Base-by-base conservation (phyloP, 2,113 vertebrate genomes). In the Rhinolophus sinicus region DNA sequence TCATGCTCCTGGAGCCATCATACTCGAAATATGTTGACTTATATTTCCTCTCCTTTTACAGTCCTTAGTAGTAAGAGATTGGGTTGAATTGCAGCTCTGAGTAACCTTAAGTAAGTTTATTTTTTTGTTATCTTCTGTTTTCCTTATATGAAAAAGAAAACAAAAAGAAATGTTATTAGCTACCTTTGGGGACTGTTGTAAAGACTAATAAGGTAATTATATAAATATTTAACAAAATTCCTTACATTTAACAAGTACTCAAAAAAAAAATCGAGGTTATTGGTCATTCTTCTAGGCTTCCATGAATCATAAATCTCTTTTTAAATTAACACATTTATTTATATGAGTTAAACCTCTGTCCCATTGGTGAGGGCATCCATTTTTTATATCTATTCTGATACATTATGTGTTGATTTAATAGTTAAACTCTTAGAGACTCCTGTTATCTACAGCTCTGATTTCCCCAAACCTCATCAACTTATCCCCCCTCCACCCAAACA, bases 371-470 rank as follows among this genome's bases (percentile, higher is more conserved):
- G 14, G 28, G 26, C 78, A 86, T 83, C 70, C 30, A 52, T 65
- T 96, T 96, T 82, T 93, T 96, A 60, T 75, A 88, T 88, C 38
- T 97, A 58, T 70, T 93, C 78, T 86, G 35, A 64, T n/a, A 67
- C 12, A 84, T 40, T 73, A 18, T 81, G 15, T 92, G 52, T 67
- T 89, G 52, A 89, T 35, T 82, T 78, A 64, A 60, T 40, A 35
- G 11, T 62, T 85, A 78, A 77, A 90, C 13, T 73, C 65, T 93
- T 40, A 78, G 60, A 90, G 21, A 5, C 4, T 76, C 40, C 58
- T 60, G 3, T 70, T 90, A 44, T 70, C 38, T 92, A 67, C 26
- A 94, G 28, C 24, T 76, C 62, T 80, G 28, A 80, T 90, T 52
- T 60, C 54, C 72, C 30, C 28, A 85, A 21, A 11, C 5, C 38